Percentiles rank a stretch among this genome's conserved stretches.
Conservation (phyloP, 2,888 invertebrate genomes). For the Bombyx huttoni region DNA sequence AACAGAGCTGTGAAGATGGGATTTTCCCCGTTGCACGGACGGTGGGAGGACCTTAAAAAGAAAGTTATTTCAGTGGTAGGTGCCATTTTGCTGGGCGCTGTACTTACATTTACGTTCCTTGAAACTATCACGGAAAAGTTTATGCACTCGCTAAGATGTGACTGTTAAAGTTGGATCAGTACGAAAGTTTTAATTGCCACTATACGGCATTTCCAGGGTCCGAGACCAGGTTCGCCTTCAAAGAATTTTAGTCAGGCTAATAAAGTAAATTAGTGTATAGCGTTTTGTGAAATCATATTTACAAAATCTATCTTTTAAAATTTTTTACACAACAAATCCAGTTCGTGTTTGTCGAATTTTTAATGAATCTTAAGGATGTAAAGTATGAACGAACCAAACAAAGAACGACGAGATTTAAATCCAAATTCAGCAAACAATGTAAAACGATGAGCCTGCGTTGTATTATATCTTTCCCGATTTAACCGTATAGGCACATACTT, state of each 20-base stretch:
- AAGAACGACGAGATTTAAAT: no score
- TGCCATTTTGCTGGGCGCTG: conserved; percentile 23
- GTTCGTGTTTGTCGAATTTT: no score
- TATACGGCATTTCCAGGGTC: conserved; percentile 47
- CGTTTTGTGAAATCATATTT: conserved; percentile 13
- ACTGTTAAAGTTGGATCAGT: conserved; percentile 61
- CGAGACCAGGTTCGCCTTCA: conserved; percentile 24
- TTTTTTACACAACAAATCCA: no score
- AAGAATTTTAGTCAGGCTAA: conserved; percentile 38
- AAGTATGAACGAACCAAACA: no score
- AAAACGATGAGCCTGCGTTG: not conserved
- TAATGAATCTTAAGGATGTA: no score
- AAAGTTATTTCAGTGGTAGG: conserved; percentile 21
- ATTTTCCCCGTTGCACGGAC: conserved; percentile 3
- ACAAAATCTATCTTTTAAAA: not conserved
- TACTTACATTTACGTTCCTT: conserved; percentile 32
- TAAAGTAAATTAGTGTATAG: conserved; percentile 20
- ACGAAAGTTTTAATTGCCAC: conserved; percentile 63
- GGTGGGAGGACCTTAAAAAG: conserved; percentile 9
- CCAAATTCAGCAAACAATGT: no score
- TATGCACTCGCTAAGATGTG: conserved; percentile 36
- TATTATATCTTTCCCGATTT: not conserved
- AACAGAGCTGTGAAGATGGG: conserved; percentile 2
- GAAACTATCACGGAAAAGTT: conserved; percentile 30
- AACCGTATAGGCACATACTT: not conserved